Evolutionary conservation across 2,113 vertebrate genomes (phyloP), one percentile per base, ranked within the genome.

Genomic region (Lasiurus borealis): DNA sequence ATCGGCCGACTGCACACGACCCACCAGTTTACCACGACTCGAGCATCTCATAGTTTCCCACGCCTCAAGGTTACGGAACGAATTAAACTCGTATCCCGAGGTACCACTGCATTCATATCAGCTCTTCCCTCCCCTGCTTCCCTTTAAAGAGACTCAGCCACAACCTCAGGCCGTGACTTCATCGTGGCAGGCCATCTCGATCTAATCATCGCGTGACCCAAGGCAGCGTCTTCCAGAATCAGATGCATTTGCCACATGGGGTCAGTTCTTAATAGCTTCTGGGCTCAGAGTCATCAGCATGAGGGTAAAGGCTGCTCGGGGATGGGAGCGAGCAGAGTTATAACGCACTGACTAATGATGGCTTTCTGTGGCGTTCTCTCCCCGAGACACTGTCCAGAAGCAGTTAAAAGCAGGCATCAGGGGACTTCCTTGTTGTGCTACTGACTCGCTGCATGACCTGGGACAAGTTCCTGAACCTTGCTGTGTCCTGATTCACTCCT

Each of bases 181-280:
- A 21, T 34, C 90, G 57, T n/a, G 16, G 40, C 34, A 48, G 66
- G 18, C 15, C 31, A 62, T 54, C 59, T 31, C 21, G 0, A 3
- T 88, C 76, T 40, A n/a, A 34, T 52, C 36, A 48, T 5, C 59
- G 46, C 64, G 23, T 57, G 75, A 57, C 62, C 34, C 19, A n/a
- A 52, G 89, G 13, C 50, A 12, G 18, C 34, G 2, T 18, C 18
- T 15, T 72, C n/a, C 18, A 15, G 52, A 86, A n/a, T 34, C 62
- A 57, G 15, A 81, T 29, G 27, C 46, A 59, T 91, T 68, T 93
- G 18, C 46, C 57, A 52, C 12, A 57, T 6, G 40, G 14, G 14
- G 52, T 73, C n/a, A 62, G 86, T 92, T 92, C 80, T 72, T 66
- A 93, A 68, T 46, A 62, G 88, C 15, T 83, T 46, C 46, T 46